phyloP scores from a whole-genome alignment of 2,888 invertebrate species.

The Patella ulyssiponensis region DNA sequence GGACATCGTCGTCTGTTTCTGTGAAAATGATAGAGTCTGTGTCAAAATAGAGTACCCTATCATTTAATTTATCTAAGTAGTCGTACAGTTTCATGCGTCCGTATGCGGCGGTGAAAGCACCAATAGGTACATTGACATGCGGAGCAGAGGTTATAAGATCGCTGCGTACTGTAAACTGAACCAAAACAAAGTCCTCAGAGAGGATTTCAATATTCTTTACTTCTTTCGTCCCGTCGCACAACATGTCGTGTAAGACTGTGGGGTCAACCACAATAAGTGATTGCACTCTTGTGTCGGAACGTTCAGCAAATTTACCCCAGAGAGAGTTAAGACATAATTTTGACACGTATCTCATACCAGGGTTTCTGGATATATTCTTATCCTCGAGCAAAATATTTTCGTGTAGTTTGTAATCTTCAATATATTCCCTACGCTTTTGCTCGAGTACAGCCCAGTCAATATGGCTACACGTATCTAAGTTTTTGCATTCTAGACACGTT shows the following conservation, averaged over 20 bases:
- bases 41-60: slow-evolving; percentile 66
- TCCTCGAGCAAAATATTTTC: neutral
- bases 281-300: neutral
- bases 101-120: slow-evolving; percentile 66
- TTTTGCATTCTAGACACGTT: neutral
- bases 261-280: neutral
- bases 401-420: neutral
- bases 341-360: neutral
- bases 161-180: neutral
- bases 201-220: neutral
- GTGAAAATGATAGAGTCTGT: slow-evolving; percentile 68
- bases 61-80: slow-evolving; percentile 58
- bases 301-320: neutral
- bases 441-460: neutral
- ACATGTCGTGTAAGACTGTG: neutral
- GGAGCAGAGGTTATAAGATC: neutral
- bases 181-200: neutral
- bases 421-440: neutral
- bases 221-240: neutral
- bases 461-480: neutral
- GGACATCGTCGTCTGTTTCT: slow-evolving; percentile 14
- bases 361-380: neutral
- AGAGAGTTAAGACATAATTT: neutral
- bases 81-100: slow-evolving; percentile 64
- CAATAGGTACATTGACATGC: slow-evolving; percentile 44